These are phyloP conservation scores for Drosophila kanapiae DNA, from an alignment of 1,140 invertebrate species.

Conservation along the genomic window DNA sequence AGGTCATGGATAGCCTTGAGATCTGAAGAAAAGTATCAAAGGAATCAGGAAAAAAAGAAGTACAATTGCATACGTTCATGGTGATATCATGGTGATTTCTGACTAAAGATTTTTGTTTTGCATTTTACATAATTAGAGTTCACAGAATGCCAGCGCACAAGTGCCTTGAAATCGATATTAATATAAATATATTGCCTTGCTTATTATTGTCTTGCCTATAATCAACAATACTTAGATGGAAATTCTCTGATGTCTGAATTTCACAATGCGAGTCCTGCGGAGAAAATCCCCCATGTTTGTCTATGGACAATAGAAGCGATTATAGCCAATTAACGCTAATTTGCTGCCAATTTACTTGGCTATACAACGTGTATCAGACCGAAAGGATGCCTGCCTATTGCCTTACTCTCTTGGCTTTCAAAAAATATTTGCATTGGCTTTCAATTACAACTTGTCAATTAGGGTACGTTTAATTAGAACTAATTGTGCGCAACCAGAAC, in stretches of 20 bases:
- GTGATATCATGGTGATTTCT: too few relatives aligned
- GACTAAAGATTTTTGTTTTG: too few relatives aligned
- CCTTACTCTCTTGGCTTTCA: not conserved
- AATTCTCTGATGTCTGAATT: not conserved
- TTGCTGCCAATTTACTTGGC: slow-evolving; percentile 30
- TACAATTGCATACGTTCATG: too few relatives aligned
- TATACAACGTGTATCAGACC: not conserved
- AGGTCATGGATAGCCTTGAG: not conserved
- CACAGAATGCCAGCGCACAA: too few relatives aligned
- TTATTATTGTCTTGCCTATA: not conserved
- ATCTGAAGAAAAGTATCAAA: not conserved
- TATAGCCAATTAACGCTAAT: slow-evolving; percentile 35
- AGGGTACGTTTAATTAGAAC: slow-evolving; percentile 26
- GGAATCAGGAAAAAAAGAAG: not conserved
- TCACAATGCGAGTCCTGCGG: not conserved
- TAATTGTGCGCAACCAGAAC: slow-evolving; percentile 24
- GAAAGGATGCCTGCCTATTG: not conserved
- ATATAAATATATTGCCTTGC: not conserved
- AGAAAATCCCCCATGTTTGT: slow-evolving; percentile 6
- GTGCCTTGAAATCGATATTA: not conserved
- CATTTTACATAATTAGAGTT: too few relatives aligned
- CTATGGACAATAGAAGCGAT: slow-evolving; percentile 19
- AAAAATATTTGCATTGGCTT: slow-evolving; percentile 14
- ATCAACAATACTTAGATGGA: not conserved
- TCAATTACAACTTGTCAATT: slow-evolving; percentile 37